Conservation (phyloP, 2,113 vertebrate genomes). For the Phylloscopus whistleri region DNA sequence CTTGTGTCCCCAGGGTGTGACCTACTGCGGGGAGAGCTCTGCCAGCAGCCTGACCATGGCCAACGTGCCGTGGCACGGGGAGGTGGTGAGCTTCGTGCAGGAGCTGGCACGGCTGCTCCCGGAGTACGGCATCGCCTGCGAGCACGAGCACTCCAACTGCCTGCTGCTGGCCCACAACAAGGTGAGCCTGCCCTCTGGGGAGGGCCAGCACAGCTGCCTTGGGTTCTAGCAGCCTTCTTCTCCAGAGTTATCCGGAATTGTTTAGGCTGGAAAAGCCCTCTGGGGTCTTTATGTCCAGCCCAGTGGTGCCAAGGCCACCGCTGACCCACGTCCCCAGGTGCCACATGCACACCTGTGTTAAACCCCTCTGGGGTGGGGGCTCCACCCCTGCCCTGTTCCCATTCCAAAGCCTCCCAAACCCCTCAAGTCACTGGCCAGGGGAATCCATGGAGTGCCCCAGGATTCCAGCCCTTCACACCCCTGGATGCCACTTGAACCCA, state of each 20-base stretch:
- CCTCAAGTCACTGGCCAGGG: not conserved
- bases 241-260: accelerated
- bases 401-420: not conserved
- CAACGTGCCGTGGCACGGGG: constrained; percentile 95
- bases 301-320: not conserved
- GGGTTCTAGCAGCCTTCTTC: accelerated
- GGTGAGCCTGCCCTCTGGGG: constrained; percentile 68
- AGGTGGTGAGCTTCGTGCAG: constrained; percentile 85
- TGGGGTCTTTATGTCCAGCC: not conserved
- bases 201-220: not conserved
- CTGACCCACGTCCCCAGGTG: not conserved
- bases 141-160: constrained; percentile 95
- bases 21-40: constrained; percentile 91
- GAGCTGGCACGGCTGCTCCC: constrained; percentile 83
- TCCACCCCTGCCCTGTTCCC: not conserved
- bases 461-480: not conserved
- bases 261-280: not conserved
- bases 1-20: constrained; percentile 83
- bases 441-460: not conserved
- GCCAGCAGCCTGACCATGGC: constrained; percentile 96
- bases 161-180: constrained; percentile 88
- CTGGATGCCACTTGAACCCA: not conserved
- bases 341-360: not conserved
- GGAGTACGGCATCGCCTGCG: constrained; percentile 86
- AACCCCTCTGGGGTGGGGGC: too few species aligned